These are phyloP conservation scores for Cryptocheilus praepositus DNA, from an alignment of 2,888 invertebrate genomes.

Conservation along the genomic window DNA sequence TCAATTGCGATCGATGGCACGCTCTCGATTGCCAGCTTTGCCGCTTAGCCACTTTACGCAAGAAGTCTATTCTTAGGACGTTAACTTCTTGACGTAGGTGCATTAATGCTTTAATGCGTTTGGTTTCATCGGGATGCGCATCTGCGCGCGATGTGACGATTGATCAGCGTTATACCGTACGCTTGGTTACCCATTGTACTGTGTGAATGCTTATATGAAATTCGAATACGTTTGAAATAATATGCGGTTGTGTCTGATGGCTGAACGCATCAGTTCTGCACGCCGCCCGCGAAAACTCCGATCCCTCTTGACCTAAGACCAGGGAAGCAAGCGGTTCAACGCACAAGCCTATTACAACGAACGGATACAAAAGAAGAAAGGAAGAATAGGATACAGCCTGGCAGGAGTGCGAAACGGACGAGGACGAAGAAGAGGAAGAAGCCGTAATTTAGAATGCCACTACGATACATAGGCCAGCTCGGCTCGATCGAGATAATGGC, in stretches of 20 bases:
- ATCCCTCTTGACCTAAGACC: slow-evolving; percentile 5
- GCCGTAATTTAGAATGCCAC: slow-evolving; percentile 49
- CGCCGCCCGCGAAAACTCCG: not conserved
- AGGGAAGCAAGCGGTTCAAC: slow-evolving; percentile 32
- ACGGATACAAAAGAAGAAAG: slow-evolving; percentile 10
- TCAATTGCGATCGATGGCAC: slow-evolving; percentile 16
- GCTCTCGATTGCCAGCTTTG: not conserved
- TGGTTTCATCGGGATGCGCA: too few relatives aligned
- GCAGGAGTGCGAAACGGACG: not conserved
- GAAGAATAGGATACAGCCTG: not conserved
- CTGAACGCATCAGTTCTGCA: too few relatives aligned
- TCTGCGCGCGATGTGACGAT: too few relatives aligned
- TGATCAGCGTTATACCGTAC: too few relatives aligned
- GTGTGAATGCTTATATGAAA: too few relatives aligned
- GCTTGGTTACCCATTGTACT: too few relatives aligned
- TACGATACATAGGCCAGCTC: slow-evolving; percentile 45
- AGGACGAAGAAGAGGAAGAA: slow-evolving; percentile 16
- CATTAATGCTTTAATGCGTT: too few relatives aligned
- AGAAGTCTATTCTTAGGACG: too few relatives aligned
- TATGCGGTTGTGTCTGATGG: too few relatives aligned
- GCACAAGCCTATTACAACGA: slow-evolving; percentile 29
- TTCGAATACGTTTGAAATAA: too few relatives aligned
- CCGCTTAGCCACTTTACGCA: not conserved
- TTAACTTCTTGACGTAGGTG: too few relatives aligned
- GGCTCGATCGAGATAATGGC: slow-evolving; percentile 53